Evolutionary conservation across 2,888 invertebrate species (phyloP), one percentile per base, ranked within the genome.

Genomic region (Macrosiphum euphorbiae): DNA sequence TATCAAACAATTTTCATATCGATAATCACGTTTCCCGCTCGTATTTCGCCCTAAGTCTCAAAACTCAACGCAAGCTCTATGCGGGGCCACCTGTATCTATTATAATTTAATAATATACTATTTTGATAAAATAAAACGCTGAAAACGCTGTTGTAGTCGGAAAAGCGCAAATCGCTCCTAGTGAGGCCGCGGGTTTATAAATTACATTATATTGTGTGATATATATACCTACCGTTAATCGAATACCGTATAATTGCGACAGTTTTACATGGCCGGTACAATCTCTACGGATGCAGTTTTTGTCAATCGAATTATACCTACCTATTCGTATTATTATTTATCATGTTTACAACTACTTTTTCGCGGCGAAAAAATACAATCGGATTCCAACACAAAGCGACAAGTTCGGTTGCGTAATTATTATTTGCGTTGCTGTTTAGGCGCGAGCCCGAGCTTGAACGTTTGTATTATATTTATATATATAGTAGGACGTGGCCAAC

Each of bases 401-500:
- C 28, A 55, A 41, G 26, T n/a, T 44, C 44, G 8, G 26, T 61
- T 16, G 16, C 16, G n/a, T 89, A 61, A 89, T 90, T 78, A 78
- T 90, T 78, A 78, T 90, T 52, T 90, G 35, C 90, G 35, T 78
- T 78, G n/a, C 44, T 61, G n/a, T 90, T n/a, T 90, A 44, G 13
- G 47, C 28, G 1, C 20, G 44, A 24, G 8, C 10, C 35, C 13
- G 5, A 7, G 8, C 1, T 44, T 8, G 44, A 13, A 41, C 44
- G 44, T 87, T 24, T 24, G 8, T 88, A 52, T 52, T 16, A 50
- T 86, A 50, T 47, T 16, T 55, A 55, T 52, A 10, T 28, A 88
- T 13, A 52, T 52, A 88, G n/a, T 44, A 35, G 11, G 44, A 44
- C 4, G 28, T 50, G 16, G 50, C 55, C 20, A 4, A 55, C 55